Percentiles rank a stretch among this genome's conserved stretches.
phyloP scores from a whole-genome alignment of 2,113 vertebrate genomes.

The Candoia aspera region DNA sequence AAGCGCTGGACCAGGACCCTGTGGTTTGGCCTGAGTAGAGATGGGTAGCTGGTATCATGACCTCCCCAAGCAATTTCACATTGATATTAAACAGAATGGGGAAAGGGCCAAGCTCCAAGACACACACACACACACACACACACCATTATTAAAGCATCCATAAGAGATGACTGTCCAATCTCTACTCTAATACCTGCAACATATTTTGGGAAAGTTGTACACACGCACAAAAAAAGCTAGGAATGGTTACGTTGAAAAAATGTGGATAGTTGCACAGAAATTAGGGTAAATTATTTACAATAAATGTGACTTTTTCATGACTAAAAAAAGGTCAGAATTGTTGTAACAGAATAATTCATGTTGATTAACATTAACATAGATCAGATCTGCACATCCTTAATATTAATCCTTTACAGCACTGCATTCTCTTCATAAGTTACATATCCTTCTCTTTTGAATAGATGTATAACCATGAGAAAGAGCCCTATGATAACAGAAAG shows the following conservation, averaged over 20 bases:
- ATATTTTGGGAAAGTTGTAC: background rate
- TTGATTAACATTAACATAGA: background rate
- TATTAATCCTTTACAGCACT: background rate
- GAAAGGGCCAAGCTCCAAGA: background rate
- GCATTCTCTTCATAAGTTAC: background rate
- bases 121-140: background rate
- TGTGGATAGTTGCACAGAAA: background rate
- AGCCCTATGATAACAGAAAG: constrained; percentile 1
- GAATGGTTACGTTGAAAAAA: background rate
- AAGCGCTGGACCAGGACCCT: background rate
- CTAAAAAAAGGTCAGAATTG: background rate
- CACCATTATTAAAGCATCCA: background rate
- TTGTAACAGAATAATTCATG: background rate
- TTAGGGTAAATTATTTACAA: background rate
- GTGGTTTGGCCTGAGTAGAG: background rate
- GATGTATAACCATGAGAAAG: background rate
- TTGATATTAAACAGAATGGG: background rate
- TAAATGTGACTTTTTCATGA: background rate
- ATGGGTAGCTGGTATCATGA: background rate
- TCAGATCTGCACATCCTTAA: background rate
- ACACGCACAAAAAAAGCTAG: background rate
- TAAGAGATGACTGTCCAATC: background rate
- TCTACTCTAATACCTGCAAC: background rate
- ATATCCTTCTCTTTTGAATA: background rate
- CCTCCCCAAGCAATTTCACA: background rate